These are phyloP conservation scores for Zoroaster sp. DNA, from an alignment of 53 echinoderm and acorn worm genomes.

Conservation along the genomic window DNA sequence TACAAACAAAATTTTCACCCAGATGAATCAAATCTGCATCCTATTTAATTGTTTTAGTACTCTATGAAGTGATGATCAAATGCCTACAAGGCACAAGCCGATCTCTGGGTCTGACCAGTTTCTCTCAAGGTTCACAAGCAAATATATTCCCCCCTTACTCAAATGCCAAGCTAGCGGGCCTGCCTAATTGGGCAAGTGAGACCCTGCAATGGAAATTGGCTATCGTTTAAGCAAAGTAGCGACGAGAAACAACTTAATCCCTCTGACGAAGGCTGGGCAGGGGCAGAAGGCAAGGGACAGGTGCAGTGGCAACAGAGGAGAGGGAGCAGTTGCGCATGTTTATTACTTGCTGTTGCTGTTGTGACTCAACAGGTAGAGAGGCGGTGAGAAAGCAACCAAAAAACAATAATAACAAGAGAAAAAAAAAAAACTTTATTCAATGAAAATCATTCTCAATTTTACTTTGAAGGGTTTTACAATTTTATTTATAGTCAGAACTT, in stretches of 20 bases:
- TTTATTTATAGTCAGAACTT: no score
- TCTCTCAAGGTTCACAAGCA: neutral
- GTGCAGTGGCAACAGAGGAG: neutral
- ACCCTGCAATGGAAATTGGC: constrained; percentile 27
- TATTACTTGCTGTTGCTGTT: neutral
- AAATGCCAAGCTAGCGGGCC: neutral
- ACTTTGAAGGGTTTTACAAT: no score
- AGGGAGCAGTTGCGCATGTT: neutral
- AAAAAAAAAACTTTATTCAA: no score
- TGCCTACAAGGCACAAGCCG: neutral
- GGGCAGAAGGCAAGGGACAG: neutral
- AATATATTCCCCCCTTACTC: neutral
- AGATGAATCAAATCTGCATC: no score
- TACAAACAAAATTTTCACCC: no score
- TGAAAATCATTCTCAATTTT: no score
- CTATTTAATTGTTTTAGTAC: neutral
- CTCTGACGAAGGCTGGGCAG: neutral
- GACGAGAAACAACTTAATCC: constrained; percentile 33
- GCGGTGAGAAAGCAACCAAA: no score
- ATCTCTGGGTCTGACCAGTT: neutral
- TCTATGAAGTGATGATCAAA: neutral
- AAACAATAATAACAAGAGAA: no score
- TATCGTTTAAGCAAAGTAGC: constrained; percentile 4
- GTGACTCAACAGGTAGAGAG: neutral
- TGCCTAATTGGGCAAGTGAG: neutral